Base-by-base conservation (phyloP, 2,888 invertebrate species). In the Agrotis ipsilon region DNA sequence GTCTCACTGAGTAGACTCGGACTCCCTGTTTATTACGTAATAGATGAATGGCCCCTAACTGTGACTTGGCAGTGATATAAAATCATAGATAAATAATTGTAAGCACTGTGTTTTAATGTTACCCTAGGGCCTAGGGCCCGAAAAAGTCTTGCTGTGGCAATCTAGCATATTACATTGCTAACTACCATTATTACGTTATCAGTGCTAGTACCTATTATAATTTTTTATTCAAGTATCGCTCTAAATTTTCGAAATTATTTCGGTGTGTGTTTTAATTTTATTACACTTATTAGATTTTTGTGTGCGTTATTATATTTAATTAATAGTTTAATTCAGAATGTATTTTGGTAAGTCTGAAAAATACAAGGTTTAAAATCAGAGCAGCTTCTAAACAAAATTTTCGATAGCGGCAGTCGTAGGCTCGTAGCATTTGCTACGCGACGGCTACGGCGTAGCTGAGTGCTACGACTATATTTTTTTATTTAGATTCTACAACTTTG, bases 121-220 rank as follows among this genome's bases (percentile, higher is more conserved):
- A 71, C 27, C 49, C 62, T 73, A 79, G 54, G 48, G 57, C 76
- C 72, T 80, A 76, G 19, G 27, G 11, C 60, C 64, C 65, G 32
- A 62, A 61, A 67, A 80, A 69, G 64, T 75, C 66, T 72, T 78
- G 75, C 81, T 51, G 71, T 67, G 63, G 68, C 64, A 67, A 67
- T 83, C 73, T 80, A 81, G 68, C 73, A 55, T 71, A 19, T 73
- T 83, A 80, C 68, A 48, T 69, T 49, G 67, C 75, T 84, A 81
- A 52, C 54, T 71, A 80, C 61, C 54, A 49, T 59, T n/a, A 58
- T 69, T 60, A 63, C 3, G 24, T 32, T 49, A 59, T 60, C 68
- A 57, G 68, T 75, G 70, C 69, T 79, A 72, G 18, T 65, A 55
- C 54, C 54, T 55, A 62, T 66, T 68, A 54, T 45, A 60, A 59